Evolutionary conservation across 1,140 invertebrate species (phyloP).

Genomic region (Drosophila virilis): DNA sequence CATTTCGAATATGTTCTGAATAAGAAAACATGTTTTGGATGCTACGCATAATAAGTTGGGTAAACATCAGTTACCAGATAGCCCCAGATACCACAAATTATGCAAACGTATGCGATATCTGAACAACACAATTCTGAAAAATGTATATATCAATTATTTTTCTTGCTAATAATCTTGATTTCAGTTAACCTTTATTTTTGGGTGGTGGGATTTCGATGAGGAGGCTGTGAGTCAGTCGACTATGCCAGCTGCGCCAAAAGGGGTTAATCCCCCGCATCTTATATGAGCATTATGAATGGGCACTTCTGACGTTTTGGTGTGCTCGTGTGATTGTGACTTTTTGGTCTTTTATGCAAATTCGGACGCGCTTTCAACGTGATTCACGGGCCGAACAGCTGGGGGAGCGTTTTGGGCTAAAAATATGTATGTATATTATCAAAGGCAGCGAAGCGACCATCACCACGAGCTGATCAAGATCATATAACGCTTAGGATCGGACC

Average conservation of each 20-base stretch:
- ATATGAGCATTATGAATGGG: not conserved
- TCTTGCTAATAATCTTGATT: no score
- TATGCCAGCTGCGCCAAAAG: not conserved
- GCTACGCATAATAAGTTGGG: constrained; percentile 5
- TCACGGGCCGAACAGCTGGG: constrained; percentile 26
- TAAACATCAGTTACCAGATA: constrained; percentile 15
- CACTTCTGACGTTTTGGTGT: constrained; percentile 1
- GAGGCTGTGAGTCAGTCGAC: constrained; percentile 1
- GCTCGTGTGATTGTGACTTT: no score
- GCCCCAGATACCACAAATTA: constrained; percentile 29
- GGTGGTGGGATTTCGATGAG: not conserved
- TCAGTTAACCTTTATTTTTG: no score
- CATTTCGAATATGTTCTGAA: not conserved
- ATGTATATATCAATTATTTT: no score
- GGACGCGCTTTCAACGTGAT: constrained; percentile 20
- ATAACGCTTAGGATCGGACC: constrained; percentile 41
- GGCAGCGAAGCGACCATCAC: not conserved
- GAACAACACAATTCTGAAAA: constrained; percentile 26
- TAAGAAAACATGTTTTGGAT: constrained; percentile 19
- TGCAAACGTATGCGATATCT: constrained; percentile 16
- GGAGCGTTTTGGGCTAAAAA: constrained; percentile 9
- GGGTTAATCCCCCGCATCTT: constrained; percentile 11
- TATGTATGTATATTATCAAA: constrained; percentile 9
- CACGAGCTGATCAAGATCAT: constrained; percentile 27
- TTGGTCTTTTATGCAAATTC: constrained; percentile 1